Conservation (phyloP, 2,797 vertebrate genomes). For the Myotis daubentonii region DNA sequence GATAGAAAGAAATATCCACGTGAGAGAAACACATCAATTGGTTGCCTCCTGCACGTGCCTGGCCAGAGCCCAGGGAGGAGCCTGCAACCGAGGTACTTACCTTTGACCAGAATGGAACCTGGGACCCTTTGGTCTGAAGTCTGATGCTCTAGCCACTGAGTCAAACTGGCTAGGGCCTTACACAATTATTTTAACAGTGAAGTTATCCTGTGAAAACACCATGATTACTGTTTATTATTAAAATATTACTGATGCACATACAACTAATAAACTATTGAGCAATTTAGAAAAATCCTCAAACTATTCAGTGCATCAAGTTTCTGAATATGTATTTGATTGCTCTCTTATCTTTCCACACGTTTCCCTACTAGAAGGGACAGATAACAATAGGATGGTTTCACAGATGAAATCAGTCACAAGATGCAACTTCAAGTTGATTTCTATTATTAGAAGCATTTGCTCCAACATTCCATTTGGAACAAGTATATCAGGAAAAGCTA, state of each 20-base stretch:
- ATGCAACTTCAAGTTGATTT: slow-evolving; percentile 27
- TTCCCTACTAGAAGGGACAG: slow-evolving; percentile 32
- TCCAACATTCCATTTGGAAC: slow-evolving; percentile 44
- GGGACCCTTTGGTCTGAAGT: too few species aligned
- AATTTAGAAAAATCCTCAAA: slow-evolving; percentile 6
- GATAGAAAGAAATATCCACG: too few species aligned
- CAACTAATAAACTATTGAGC: slow-evolving; percentile 22
- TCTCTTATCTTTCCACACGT: neutral
- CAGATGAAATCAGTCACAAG: slow-evolving; percentile 35
- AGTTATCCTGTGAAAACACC: neutral
- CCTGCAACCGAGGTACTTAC: too few species aligned
- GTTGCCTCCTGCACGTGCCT: too few species aligned
- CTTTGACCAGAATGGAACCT: too few species aligned
- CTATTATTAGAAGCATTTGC: slow-evolving; percentile 12
- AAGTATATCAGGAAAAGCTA: neutral
- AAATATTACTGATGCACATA: neutral
- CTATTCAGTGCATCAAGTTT: neutral
- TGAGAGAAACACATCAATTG: too few species aligned
- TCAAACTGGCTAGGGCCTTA: too few species aligned
- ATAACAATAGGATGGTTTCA: slow-evolving; percentile 54
- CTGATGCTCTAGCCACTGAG: too few species aligned
- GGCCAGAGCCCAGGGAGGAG: too few species aligned
- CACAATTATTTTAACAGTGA: neutral
- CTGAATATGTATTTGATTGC: slow-evolving; percentile 1
- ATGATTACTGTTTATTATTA: slow-evolving; percentile 22